Evolutionary conservation across 2,888 invertebrate genomes (phyloP), one percentile per base, ranked within the genome.

Genomic region (Endotricha flammealis): DNA sequence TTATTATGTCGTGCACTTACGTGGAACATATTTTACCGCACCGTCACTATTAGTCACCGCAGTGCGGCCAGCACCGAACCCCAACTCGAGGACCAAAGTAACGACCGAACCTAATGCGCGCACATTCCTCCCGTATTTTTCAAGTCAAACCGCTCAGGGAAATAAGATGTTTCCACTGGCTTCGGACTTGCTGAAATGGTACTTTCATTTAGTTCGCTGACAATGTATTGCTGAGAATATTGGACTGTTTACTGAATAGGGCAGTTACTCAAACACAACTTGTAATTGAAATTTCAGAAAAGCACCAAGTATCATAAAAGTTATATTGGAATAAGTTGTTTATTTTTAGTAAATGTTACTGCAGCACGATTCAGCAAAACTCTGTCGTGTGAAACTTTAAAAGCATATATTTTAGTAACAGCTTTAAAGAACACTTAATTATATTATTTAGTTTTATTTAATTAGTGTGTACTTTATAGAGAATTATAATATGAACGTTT

Each of bases 101-200:
- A 73, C 74, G 75, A 71, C 66, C 64, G 50, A 59, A 58, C 64
- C 59, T 76, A 76, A 76, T 70, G 72, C 59, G 57, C 49, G 45
- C 65, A 64, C 67, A 72, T 71, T 68, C 64, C 53, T 66, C 61
- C 49, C 56, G 57, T 61, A 76, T 74, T 76, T 73, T 71, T 74
- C 73, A 75, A 68, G 58, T 60, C 54, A 57, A 65, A 57, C 63
- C 46, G 61, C 56, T 59, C 53, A 50, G 60, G 50, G 57, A 59
- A 69, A 68, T 69, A 63, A 64, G 65, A 65, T 50, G 53, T 46
- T 50, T 48, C 44, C 41, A 41, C 44, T 43, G 46, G 35, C 44
- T 41, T 51, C 49, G 45, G 46, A 50, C 53, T 50, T n/a, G 48
- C 44, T 50, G 51, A 53, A 61, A 61, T 50, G 47, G 56, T 37